Evolutionary conservation across 53 echinoderm and acorn worm genomes (phyloP), one percentile per base, ranked within the genome.

Genomic region (Echinometra lucunter): DNA sequence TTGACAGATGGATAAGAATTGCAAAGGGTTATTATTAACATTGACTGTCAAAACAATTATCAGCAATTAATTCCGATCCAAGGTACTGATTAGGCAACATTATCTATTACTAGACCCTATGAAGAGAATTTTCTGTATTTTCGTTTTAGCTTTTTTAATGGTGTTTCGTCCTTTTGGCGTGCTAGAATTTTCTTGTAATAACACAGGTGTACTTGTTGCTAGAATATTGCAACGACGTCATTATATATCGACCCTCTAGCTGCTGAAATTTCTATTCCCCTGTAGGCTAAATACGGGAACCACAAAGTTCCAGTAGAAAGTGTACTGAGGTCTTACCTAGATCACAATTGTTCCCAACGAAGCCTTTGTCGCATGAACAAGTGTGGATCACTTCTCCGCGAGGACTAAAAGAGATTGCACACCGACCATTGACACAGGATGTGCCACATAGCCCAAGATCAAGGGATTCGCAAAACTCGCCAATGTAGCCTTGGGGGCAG

Each of bases 381-480:
- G 85, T 37, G 85, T 63, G 67, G 42, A 63, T 38, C 0, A 94
- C 85, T 25, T 9, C 56, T 25, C 85, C 94, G 2, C 66, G 28
- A 37, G 94, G 83, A 35, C n/a, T 38, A 21, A 57, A 37, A 27
- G 94, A 94, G 13, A 94, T 66, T n/a, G 42, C 85, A 83, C 94
- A 94, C 28, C 57, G 42, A 38, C 94, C 94, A 44, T 58, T 66
- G 44, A 94, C 17, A 37, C 94, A 94, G 13, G 82, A 56, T 25
- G 82, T 63, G 15, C 94, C 85, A 63, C 94, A 94, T 19, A 83
- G 58, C 8, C 66, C 85, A 35, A 58, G 85, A n/a, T 94, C 94
- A 4, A 83, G 44, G 5, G 53, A 63, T 58, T 94, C 94, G 30
- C 94, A 94, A 66, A 94, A 94, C 58, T 83, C 94, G 49, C 94